Percentiles rank a stretch among this genome's conserved stretches.
Conservation (phyloP, 2,888 invertebrate genomes). For the Pammene aurita region DNA sequence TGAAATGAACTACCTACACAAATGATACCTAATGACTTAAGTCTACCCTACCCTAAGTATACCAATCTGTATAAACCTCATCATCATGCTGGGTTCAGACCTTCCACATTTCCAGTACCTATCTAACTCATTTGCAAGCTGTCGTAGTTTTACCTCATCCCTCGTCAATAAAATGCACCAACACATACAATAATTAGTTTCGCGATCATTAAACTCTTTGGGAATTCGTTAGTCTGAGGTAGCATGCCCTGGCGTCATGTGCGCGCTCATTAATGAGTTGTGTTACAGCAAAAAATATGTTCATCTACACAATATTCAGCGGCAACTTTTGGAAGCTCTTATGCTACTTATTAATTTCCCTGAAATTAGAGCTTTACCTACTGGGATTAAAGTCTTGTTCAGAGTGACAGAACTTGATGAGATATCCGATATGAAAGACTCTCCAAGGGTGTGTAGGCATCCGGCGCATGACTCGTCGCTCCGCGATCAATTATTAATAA, state of each 20-base stretch:
- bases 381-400: not conserved
- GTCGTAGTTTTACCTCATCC: not conserved
- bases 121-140: no score
- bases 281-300: conserved; percentile 77
- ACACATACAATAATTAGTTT: conserved; percentile 75
- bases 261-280: conserved; percentile 76
- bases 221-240: conserved; percentile 70
- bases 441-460: conserved; percentile 48
- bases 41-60: no score
- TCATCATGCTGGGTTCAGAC: no score
- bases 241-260: conserved; percentile 69
- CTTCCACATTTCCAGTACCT: no score
- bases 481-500: conserved; percentile 83
- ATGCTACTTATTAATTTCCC: not conserved
- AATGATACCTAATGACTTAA: no score
- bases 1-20: no score
- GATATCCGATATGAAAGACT: not conserved
- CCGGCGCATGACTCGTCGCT: conserved; percentile 81
- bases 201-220: conserved; percentile 67
- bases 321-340: conserved; percentile 1
- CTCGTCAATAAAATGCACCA: not conserved
- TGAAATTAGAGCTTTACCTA: not conserved
- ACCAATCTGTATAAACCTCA: no score
- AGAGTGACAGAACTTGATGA: not conserved
- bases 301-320: conserved; percentile 61